Conservation (phyloP, 2,797 vertebrate species). For the Gymnoscopelus microlampas region DNA sequence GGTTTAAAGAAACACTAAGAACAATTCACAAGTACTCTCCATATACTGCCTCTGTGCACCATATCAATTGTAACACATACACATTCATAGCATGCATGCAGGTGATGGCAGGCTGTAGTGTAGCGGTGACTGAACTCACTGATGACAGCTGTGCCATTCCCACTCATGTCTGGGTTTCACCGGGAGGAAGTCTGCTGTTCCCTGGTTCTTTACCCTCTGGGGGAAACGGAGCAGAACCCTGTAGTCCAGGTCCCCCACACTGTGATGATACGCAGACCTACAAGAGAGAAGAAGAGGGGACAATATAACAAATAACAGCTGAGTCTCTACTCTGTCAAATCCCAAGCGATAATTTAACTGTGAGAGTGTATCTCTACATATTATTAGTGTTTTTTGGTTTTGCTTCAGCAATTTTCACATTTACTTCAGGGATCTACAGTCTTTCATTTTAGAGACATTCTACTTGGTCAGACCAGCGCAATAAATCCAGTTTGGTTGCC, state of each 20-base stretch:
- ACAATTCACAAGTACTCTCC: no score
- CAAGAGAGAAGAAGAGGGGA: not conserved
- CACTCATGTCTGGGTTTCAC: constrained; percentile 84
- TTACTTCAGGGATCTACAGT: constrained; percentile 59
- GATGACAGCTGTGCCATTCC: constrained; percentile 90
- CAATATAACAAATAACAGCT: not conserved
- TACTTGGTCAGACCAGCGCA: constrained; percentile 60
- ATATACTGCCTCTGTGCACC: no score
- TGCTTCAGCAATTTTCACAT: constrained; percentile 39
- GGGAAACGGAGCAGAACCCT: constrained; percentile 86
- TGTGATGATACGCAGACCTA: constrained; percentile 79
- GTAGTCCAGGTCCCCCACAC: constrained; percentile 79
- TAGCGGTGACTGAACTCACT: constrained; percentile 69
- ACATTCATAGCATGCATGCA: not conserved
- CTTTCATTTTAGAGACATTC: constrained; percentile 60
- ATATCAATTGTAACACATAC: no score
- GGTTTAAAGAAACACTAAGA: no score
- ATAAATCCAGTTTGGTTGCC: constrained; percentile 42
- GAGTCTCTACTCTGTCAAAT: not conserved
- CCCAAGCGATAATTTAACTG: no score
- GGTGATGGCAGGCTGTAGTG: not conserved
- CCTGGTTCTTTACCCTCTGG: constrained; percentile 88
- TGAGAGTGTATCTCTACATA: no score
- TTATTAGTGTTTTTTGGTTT: constrained; percentile 28
- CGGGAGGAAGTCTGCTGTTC: constrained; percentile 86